Evolutionary conservation across 2,113 vertebrate genomes (phyloP).

Genomic region (Poicephalus meyeri): DNA sequence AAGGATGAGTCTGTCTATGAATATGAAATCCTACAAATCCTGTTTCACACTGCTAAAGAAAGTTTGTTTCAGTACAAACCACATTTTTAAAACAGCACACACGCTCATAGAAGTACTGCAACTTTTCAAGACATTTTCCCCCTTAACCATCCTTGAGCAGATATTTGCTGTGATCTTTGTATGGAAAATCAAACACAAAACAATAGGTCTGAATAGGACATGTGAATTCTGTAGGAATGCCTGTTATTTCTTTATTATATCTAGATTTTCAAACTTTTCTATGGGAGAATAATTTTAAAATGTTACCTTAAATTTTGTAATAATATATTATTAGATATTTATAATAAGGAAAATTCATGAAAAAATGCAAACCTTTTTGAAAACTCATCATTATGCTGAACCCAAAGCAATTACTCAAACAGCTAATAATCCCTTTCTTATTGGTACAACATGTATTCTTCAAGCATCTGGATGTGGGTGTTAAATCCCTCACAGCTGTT

Average conservation of each 20-base stretch:
- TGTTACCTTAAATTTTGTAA: not conserved
- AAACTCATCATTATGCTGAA: not conserved
- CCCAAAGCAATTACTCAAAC: slow-evolving; percentile 11
- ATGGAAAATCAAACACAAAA: not conserved
- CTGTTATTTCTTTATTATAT: not conserved
- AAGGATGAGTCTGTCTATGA: not conserved
- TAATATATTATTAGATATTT: not conserved
- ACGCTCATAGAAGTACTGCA: not conserved
- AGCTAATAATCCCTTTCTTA: slow-evolving; percentile 19
- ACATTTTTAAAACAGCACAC: not conserved
- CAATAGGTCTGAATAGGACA: not conserved
- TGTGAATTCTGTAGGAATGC: not conserved
- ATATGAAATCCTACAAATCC: not conserved
- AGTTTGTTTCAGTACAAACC: not conserved
- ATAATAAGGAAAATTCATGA: not conserved
- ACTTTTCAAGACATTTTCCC: not conserved
- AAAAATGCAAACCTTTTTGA: not conserved
- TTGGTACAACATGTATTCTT: slow-evolving; percentile 23
- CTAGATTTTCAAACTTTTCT: not conserved
- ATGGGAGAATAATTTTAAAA: not conserved
- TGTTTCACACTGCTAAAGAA: not conserved
- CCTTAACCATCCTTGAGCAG: not conserved
- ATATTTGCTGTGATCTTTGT: not conserved
- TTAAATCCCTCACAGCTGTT: slow-evolving; percentile 49
- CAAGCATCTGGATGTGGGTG: slow-evolving; percentile 39